Percentiles rank a stretch among this genome's conserved stretches.
These are phyloP conservation scores for Platalea minor DNA, from an alignment of 2,797 vertebrate species.

Conservation along the genomic window DNA sequence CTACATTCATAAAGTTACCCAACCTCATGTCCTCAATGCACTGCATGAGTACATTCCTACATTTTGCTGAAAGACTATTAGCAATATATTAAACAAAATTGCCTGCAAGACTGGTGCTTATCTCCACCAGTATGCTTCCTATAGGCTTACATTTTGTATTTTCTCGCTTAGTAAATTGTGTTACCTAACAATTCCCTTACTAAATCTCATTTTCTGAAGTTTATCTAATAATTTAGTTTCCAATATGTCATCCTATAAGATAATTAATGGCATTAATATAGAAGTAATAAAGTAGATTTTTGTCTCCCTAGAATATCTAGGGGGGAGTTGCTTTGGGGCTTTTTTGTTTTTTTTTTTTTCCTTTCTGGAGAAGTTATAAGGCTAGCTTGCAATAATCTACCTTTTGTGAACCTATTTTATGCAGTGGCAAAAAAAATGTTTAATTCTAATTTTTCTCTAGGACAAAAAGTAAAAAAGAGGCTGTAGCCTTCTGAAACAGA, in stretches of 20 bases:
- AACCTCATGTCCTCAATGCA: background rate
- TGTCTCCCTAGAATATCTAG: background rate
- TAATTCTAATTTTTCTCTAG: background rate
- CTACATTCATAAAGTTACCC: background rate
- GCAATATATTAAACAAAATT: background rate
- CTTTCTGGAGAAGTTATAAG: background rate
- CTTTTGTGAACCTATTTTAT: background rate
- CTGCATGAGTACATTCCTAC: background rate
- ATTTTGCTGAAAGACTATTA: background rate
- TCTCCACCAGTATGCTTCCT: background rate
- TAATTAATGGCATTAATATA: background rate
- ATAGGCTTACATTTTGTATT: background rate
- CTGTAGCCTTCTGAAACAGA: background rate
- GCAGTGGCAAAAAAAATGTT: background rate
- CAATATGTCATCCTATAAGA: background rate
- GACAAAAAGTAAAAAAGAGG: background rate
- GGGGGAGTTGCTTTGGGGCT: background rate
- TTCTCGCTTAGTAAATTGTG: background rate
- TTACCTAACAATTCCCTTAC: conserved; percentile 32
- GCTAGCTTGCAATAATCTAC: background rate
- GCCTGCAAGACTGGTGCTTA: background rate
- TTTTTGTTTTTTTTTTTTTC: background rate
- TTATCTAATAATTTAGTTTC: conserved; percentile 5
- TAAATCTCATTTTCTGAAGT: background rate
- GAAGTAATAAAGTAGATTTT: background rate